phyloP scores from a whole-genome alignment of 1,140 invertebrate species.

The Matsumurasca onukii region DNA sequence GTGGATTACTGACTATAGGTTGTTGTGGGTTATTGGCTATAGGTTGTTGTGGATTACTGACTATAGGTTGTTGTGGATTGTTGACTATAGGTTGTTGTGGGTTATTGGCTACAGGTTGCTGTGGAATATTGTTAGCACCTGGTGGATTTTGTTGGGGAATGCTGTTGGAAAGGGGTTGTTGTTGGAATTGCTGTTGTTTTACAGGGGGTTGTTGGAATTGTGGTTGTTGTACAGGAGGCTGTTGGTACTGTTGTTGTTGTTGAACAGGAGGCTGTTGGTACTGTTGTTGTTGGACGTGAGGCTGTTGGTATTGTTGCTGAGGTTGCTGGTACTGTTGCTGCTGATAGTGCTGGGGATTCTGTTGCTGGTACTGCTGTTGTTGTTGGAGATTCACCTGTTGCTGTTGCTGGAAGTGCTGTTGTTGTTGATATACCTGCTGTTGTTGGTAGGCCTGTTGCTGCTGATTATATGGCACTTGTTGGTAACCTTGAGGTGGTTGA shows the following conservation, averaged over 20 bases:
- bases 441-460: conserved; percentile 33
- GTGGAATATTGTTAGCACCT: conserved; percentile 23
- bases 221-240: conserved; percentile 46
- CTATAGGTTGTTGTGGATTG: conserved; percentile 18
- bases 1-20: conserved; percentile 6
- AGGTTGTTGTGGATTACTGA: conserved; percentile 9
- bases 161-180: conserved; percentile 13
- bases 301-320: conserved; percentile 17
- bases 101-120: conserved; percentile 21
- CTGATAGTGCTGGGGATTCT: conserved; percentile 46
- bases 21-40: conserved; percentile 17
- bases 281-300: conserved; percentile 19
- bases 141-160: conserved; percentile 24
- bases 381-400: conserved; percentile 35
- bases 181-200: conserved; percentile 39
- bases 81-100: conserved; percentile 10
- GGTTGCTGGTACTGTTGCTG: conserved; percentile 31
- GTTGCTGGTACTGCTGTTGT: conserved; percentile 47
- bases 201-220: conserved; percentile 44
- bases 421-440: conserved; percentile 21
- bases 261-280: conserved; percentile 31
- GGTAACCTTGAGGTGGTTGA: conserved; percentile 35
- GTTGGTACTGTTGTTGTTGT: conserved; percentile 44
- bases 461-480: conserved; percentile 38
- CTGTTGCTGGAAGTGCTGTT: conserved; percentile 29